Conservation (phyloP, 2,888 invertebrate genomes). For the Heteropelma amictum region DNA sequence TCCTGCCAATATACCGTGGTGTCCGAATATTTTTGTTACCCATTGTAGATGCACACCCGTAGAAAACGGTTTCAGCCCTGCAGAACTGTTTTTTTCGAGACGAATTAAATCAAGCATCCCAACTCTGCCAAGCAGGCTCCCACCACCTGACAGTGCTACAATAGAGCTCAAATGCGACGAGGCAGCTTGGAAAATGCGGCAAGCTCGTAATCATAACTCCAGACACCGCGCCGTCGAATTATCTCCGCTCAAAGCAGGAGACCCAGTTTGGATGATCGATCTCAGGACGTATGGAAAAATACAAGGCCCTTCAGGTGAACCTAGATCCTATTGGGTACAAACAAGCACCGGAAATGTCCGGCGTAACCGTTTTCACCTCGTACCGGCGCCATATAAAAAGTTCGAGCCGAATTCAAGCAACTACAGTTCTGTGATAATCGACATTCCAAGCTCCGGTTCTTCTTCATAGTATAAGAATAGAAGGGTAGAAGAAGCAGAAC, state of each 20-base stretch:
- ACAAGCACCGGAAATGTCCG: constrained; percentile 18
- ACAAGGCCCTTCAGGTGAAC: not conserved
- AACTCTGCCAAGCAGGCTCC: constrained; percentile 4
- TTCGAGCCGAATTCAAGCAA: not conserved
- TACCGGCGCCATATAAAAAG: constrained; percentile 15
- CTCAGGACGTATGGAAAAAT: constrained; percentile 23
- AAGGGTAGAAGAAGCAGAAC: not conserved
- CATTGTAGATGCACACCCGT: not conserved
- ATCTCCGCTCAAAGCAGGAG: constrained; percentile 7
- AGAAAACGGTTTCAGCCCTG: constrained; percentile 32
- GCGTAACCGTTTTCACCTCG: constrained; percentile 25
- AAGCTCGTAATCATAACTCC: not conserved
- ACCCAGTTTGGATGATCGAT: constrained; percentile 25
- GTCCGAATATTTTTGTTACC: not conserved
- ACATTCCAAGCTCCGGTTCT: not conserved
- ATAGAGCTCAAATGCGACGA: not conserved
- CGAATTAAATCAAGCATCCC: constrained; percentile 12
- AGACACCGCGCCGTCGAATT: constrained; percentile 17
- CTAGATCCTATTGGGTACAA: constrained; percentile 17
- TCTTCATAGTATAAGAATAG: not conserved
- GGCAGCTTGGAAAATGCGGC: constrained; percentile 1
- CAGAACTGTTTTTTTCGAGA: constrained; percentile 18
- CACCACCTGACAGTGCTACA: not conserved
- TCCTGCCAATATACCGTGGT: too few relatives aligned
- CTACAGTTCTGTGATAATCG: not conserved